Evolutionary conservation across 37 sponge, comb jelly and placozoan genomes (phyloP), one percentile per base, ranked within the genome.

Genomic region (Oscarella lobularis): DNA sequence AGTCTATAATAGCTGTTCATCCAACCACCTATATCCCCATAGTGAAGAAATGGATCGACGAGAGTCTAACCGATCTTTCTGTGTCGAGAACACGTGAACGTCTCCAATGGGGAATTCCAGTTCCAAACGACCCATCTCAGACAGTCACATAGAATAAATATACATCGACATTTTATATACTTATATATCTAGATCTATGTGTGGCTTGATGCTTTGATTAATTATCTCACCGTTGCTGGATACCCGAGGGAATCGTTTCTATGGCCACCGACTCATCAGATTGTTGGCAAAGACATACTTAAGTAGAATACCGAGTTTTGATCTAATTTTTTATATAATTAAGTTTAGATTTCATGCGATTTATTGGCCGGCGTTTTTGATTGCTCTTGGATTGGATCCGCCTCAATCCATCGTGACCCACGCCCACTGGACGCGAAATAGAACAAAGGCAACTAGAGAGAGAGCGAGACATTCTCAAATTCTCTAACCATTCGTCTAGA

Each of bases 151-250:
- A 48, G 14, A 48, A 20, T 20, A 48, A 20, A 48, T 20, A 48
- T 48, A n/a, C n/a, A n/a, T n/a, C n/a, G n/a, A n/a, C n/a, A 9
- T 27, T 9, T 27, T 9, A 48, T 48, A 9, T 27, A 48, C 9
- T 27, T 48, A 48, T 48, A 27, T 48, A 20, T 1, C 1, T 55
- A 90, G 91, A 81, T 90, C 5, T 91, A 91, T 66, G 92, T 91
- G 36, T 91, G 92, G 92, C 66, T 91, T 78, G 92, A 91, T 87
- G 92, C 92, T 31, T 78, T 91, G 6, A 67, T 87, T 6, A 91
- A 91, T 83, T 91, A 91, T 76, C 92, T 91, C 67, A 91, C 92
- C 9, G 91, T 90, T 4, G 83, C 85, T n/a, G 78, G 78, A 32
- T 79, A 79, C 37, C 91, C 91, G 31, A 37, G 27, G 66, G 54